A percentile compares a stretch with the other conserved stretches of the same genome.
These are phyloP conservation scores for Tupaia chinensis DNA, from an alignment of 2,113 vertebrate species.

Conservation along the genomic window DNA sequence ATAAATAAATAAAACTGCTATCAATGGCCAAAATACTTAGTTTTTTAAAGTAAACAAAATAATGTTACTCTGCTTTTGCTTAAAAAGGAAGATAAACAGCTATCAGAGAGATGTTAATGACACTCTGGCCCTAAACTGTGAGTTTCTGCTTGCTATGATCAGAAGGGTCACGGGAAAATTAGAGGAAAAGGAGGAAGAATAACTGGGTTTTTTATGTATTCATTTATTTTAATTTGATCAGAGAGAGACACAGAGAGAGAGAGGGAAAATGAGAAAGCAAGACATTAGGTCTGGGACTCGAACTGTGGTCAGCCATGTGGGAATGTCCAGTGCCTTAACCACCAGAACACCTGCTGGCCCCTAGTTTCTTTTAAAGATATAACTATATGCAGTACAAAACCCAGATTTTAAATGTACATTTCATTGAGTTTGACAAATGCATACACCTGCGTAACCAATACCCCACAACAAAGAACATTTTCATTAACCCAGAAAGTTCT, in stretches of 20 bases:
- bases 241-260: no score
- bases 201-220: not conserved
- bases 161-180: not conserved
- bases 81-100: not conserved
- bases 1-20: not conserved
- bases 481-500: not conserved
- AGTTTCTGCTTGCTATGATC: not conserved
- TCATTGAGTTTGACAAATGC: not conserved
- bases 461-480: not conserved
- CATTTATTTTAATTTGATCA: no score
- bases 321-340: no score
- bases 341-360: no score
- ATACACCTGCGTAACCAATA: not conserved
- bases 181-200: not conserved
- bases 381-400: not conserved
- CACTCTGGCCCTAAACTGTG: not conserved
- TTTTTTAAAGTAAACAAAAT: conserved; percentile 28
- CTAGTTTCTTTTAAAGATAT: not conserved
- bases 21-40: not conserved
- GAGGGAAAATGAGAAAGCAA: no score
- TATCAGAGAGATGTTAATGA: not conserved
- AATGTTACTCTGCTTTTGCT: not conserved
- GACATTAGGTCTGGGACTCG: no score
- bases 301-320: no score
- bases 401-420: not conserved